Evolutionary conservation across 2,888 invertebrate genomes (phyloP), one percentile per base, ranked within the genome.

Genomic region (Heteromyza rotundicornis): DNA sequence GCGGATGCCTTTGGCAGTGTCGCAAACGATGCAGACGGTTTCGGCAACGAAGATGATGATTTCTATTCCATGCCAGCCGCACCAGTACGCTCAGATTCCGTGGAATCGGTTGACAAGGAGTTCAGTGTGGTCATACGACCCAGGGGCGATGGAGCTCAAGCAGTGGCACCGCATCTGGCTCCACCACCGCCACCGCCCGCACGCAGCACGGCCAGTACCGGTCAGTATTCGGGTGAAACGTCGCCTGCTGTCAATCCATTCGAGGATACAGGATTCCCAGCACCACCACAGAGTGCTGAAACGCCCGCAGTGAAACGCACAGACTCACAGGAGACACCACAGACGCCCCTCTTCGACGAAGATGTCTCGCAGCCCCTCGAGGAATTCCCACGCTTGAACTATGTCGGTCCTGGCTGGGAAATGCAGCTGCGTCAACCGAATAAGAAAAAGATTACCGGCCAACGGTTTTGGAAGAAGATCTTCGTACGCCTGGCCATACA

Each of bases 391-490:
- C 87, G 95, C 53, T 87, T 89, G 27, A 87, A 86, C 65, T 92
- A 90, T 79, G 80, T 84, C 0, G 95, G 91, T 0, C 90, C 94
- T 22, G 96, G 96, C 23, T 99, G 98, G 97, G 96, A 97, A 78
- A 92, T 98, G 92, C 94, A 96, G 71, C 85, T 98, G 57, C 87
- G 98, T 1, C 96, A 97, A 80, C 97, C 97, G 1, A 95, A 95
- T 79, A 97, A 97, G 82, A 97, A 97, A 87, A 96, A 96, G 82
- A 94, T 96, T 64, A 96, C 96, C 0, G 95, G 94, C 0, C 95
- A 95, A 79, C 86, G 94, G 70, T 97, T 95, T 84, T 99, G 99
- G 99, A 98, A 98, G 85, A 96, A 98, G 82, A 92, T 97, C 61
- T 96, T 90, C 81, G 92, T 98, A 5, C 90, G 90, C 62, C 79